These are phyloP conservation scores for Laothoe populi DNA, from an alignment of 2,888 invertebrate species.

Conservation along the genomic window DNA sequence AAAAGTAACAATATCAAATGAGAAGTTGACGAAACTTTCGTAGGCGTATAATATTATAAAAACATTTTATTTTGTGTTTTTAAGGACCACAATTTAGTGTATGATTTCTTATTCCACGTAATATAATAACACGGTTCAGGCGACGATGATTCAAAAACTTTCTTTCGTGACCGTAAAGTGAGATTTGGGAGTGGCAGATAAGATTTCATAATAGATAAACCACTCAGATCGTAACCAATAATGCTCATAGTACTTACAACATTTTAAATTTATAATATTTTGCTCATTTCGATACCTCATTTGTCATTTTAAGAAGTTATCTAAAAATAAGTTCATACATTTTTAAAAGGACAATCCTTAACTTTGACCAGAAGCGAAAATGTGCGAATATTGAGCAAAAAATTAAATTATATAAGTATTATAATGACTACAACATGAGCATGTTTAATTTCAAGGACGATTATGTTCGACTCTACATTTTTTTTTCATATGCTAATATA, in stretches of 20 bases:
- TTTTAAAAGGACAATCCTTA: background rate
- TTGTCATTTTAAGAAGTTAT: too few species aligned
- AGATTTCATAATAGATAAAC: slow-evolving; percentile 25
- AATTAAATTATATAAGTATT: slow-evolving; percentile 5
- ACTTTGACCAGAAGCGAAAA: background rate
- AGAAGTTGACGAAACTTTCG: too few species aligned
- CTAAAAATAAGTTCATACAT: too few species aligned
- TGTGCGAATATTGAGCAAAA: background rate
- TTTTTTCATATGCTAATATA: background rate
- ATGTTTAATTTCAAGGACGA: background rate
- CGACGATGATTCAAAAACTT: slow-evolving; percentile 20
- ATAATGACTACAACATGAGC: background rate
- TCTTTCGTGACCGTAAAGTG: slow-evolving; percentile 25
- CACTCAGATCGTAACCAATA: background rate
- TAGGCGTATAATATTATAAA: too few species aligned
- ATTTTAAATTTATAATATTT: background rate
- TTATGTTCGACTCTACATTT: background rate
- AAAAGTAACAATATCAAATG: too few species aligned
- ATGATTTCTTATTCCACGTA: background rate
- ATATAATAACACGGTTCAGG: background rate
- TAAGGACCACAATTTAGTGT: too few species aligned
- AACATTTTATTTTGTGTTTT: too few species aligned
- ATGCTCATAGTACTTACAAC: background rate
- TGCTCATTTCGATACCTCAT: background rate
- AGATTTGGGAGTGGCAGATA: slow-evolving; percentile 21